phyloP scores from a whole-genome alignment of 1,140 invertebrate genomes.

The Monomorium pharaonis region DNA sequence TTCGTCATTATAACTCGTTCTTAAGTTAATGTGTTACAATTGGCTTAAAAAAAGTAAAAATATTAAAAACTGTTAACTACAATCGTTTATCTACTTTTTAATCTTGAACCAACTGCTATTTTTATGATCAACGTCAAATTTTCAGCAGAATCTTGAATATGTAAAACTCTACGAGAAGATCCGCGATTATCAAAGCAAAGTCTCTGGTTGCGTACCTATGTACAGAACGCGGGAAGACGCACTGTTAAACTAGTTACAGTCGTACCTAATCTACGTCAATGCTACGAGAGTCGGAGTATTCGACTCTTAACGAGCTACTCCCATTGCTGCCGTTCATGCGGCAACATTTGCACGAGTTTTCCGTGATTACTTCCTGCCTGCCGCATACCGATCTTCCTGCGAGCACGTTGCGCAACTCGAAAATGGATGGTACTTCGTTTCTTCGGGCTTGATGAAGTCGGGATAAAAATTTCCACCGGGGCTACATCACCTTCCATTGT shows the following conservation, averaged over 20 bases:
- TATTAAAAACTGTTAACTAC: not conserved
- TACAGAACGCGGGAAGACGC: not conserved
- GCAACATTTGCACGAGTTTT: not conserved
- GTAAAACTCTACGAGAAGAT: not conserved
- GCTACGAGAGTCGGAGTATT: constrained; percentile 1
- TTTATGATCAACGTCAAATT: not conserved
- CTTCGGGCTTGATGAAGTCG: constrained; percentile 46
- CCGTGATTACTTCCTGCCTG: not conserved
- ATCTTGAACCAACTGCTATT: not conserved
- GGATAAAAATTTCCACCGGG: constrained; percentile 49
- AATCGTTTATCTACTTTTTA: not conserved
- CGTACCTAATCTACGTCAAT: not conserved
- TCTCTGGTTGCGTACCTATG: not conserved
- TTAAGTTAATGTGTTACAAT: not conserved
- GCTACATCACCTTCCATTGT: constrained; percentile 72
- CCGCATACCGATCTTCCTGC: constrained; percentile 23
- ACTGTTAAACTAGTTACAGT: not conserved
- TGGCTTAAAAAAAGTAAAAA: not conserved
- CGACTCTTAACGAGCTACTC: not conserved
- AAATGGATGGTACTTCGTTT: constrained; percentile 73
- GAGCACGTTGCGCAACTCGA: constrained; percentile 56
- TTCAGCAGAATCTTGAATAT: not conserved
- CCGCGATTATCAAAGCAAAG: not conserved
- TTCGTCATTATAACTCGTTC: too few species aligned
- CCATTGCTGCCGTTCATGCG: constrained; percentile 2